phyloP scores from a whole-genome alignment of 2,113 vertebrate species.

The Nerophis ophidion region DNA sequence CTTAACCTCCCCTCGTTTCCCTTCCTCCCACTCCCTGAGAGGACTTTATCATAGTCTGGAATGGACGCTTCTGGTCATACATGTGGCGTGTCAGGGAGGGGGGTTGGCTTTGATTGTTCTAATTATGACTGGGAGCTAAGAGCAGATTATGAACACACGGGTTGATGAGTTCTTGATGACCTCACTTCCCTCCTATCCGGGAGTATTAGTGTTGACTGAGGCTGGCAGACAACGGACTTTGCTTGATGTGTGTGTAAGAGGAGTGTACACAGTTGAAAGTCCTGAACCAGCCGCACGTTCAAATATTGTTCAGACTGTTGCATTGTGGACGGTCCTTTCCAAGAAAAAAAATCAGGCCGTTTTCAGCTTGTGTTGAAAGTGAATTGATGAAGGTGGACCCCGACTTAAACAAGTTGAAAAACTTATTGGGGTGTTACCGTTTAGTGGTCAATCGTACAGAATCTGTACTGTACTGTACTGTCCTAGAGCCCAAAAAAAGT shows the following conservation, averaged over 20 bases:
- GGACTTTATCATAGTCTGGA: conserved; percentile 63
- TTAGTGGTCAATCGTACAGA: too few species aligned
- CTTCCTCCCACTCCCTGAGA: conserved; percentile 66
- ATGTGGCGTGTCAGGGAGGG: conserved; percentile 11
- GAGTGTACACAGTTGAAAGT: neutral
- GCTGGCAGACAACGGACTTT: conserved; percentile 24
- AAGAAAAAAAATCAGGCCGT: too few species aligned
- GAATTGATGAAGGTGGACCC: too few species aligned
- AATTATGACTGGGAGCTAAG: conserved; percentile 62
- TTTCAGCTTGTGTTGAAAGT: too few species aligned
- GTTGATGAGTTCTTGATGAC: conserved; percentile 51
- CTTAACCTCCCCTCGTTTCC: conserved; percentile 42
- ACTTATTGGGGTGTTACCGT: too few species aligned
- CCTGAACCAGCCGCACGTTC: conserved; percentile 8
- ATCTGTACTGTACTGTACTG: too few species aligned
- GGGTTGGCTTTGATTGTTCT: conserved; percentile 69
- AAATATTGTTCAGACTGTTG: too few species aligned
- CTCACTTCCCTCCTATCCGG: conserved; percentile 36
- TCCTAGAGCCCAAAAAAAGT: too few species aligned
- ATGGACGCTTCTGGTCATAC: conserved; percentile 27
- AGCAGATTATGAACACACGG: conserved; percentile 59
- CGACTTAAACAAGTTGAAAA: too few species aligned
- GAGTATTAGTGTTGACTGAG: conserved; percentile 23
- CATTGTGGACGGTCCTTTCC: too few species aligned
- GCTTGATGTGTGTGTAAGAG: too few species aligned